A percentile compares a stretch with the other conserved stretches of the same genome.
Conservation (phyloP, 2,113 vertebrate genomes). For the Erpornis zantholeuca region DNA sequence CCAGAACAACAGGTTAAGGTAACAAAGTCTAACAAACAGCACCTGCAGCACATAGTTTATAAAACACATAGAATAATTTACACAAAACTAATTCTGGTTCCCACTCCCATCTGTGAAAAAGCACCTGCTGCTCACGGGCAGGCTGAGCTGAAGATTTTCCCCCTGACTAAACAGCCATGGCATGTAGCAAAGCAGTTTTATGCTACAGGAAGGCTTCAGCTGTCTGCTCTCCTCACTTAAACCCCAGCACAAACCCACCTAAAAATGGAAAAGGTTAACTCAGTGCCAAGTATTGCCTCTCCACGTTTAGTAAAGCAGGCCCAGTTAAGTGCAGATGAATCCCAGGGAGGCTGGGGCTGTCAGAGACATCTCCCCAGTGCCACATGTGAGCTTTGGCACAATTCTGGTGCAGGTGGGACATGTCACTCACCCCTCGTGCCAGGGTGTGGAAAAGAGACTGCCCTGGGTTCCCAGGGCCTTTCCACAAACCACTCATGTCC, state of each 20-base stretch:
- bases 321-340: neutral
- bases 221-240: neutral
- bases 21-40: too few relatives aligned
- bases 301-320: fast-evolving
- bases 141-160: too few relatives aligned
- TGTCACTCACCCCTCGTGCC: fast-evolving
- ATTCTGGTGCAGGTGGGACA: neutral
- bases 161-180: too few relatives aligned
- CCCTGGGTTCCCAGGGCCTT: too few relatives aligned
- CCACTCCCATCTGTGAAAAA: too few relatives aligned
- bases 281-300: neutral
- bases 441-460: too few relatives aligned
- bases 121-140: too few relatives aligned
- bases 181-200: neutral
- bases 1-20: too few relatives aligned
- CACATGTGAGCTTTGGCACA: neutral
- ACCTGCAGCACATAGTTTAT: too few relatives aligned
- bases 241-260: neutral
- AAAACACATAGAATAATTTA: too few relatives aligned
- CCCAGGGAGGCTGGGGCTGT: neutral
- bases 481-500: too few relatives aligned
- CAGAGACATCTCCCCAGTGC: neutral
- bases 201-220: neutral
- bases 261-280: neutral
- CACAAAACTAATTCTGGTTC: too few relatives aligned